Evolutionary conservation across 2,888 invertebrate species (phyloP).

Genomic region (Drosophila putrida): DNA sequence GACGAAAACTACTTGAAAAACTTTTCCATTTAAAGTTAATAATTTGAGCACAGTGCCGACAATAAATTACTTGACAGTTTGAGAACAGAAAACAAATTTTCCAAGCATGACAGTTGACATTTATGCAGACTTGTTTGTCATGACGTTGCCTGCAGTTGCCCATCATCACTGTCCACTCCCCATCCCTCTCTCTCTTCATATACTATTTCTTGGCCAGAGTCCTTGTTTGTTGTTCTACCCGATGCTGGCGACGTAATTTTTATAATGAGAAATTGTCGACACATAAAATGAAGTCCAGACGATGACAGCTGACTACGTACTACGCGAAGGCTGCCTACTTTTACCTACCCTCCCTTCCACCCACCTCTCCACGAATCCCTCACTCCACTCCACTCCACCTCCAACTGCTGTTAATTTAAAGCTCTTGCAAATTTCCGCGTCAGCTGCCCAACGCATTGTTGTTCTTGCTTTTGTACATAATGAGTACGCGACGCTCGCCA

Average conservation of each 20-base stretch:
- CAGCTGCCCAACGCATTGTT: conserved; percentile 56
- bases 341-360: conserved; percentile 3
- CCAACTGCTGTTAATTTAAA: conserved; percentile 71
- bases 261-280: conserved; percentile 81
- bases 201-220: conserved; percentile 10
- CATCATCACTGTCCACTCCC: background rate
- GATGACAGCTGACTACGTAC: conserved; percentile 68
- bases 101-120: conserved; percentile 69
- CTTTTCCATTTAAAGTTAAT: conserved; percentile 67
- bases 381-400: background rate
- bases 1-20: conserved; percentile 53
- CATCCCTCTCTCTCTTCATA: background rate
- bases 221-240: conserved; percentile 52
- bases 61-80: conserved; percentile 48
- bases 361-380: background rate
- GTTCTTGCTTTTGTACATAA: conserved; percentile 54
- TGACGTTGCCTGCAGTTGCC: conserved; percentile 33
- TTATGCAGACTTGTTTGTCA: conserved; percentile 67
- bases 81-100: conserved; percentile 58
- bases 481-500: conserved; percentile 51
- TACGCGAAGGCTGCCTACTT: conserved; percentile 26
- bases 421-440: conserved; percentile 74
- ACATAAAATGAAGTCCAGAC: conserved; percentile 76
- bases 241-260: conserved; percentile 69
- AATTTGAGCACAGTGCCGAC: conserved; percentile 44